A percentile compares a stretch with the other conserved stretches of the same genome.
These are phyloP conservation scores for Sesamia nonagrioides DNA, from an alignment of 1,140 invertebrate species.

Conservation along the genomic window DNA sequence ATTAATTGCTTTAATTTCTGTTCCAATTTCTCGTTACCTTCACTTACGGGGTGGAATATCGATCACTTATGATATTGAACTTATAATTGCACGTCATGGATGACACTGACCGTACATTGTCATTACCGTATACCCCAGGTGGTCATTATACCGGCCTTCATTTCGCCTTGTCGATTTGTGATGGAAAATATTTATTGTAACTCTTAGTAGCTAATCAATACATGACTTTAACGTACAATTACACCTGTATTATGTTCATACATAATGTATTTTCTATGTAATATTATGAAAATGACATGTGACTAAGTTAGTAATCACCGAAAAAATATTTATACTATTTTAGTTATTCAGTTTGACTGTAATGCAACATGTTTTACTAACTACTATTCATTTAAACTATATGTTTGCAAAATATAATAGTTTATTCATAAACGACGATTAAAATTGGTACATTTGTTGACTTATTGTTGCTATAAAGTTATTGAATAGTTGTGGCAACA, in stretches of 20 bases:
- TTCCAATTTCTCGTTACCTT: conserved; percentile 43
- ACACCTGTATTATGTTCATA: neutral
- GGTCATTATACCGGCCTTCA: conserved; percentile 29
- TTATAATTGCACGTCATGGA: conserved; percentile 37
- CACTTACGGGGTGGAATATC: conserved; percentile 32
- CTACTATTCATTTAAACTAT: no score
- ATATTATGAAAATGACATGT: neutral
- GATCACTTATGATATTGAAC: conserved; percentile 48
- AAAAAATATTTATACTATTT: no score
- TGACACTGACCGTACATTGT: conserved; percentile 44
- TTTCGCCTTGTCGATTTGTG: conserved; percentile 12
- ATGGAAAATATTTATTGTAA: conserved; percentile 22
- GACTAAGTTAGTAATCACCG: no score
- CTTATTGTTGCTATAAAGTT: no score
- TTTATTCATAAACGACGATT: no score
- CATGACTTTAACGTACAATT: conserved; percentile 24
- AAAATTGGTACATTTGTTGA: no score
- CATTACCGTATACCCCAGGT: conserved; percentile 24
- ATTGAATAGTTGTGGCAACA: no score
- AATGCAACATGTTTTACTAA: no score
- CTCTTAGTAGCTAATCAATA: conserved; percentile 18
- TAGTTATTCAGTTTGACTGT: no score
- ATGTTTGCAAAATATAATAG: no score
- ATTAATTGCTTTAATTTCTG: conserved; percentile 34
- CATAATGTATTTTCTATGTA: neutral